These are phyloP conservation scores for Petrocephalus schoutedeni DNA, from an alignment of 2,797 vertebrate genomes.

Conservation along the genomic window DNA sequence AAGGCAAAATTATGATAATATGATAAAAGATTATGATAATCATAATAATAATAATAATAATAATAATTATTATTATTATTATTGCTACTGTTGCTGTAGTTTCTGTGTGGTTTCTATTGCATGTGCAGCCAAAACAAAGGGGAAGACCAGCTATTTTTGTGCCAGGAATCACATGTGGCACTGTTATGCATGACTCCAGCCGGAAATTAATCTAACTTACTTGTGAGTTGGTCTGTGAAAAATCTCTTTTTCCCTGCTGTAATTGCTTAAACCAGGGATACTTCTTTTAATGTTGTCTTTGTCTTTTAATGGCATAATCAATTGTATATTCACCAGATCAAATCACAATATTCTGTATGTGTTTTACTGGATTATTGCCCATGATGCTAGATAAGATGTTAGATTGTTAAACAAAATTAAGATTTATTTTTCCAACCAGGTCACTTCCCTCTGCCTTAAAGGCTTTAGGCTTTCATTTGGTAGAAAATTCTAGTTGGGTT, in stretches of 20 bases:
- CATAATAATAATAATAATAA: neutral
- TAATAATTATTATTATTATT: neutral
- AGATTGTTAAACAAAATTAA: neutral
- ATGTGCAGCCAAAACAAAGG: neutral
- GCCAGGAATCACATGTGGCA: neutral
- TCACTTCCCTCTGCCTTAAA: neutral
- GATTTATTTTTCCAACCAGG: neutral
- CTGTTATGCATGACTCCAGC: neutral
- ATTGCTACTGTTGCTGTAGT: neutral
- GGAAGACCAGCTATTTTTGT: neutral
- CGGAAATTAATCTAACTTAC: neutral
- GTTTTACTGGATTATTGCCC: neutral
- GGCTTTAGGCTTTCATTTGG: neutral
- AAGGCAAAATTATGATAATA: too few relatives aligned
- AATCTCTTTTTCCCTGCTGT: neutral
- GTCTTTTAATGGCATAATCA: neutral
- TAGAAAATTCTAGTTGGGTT: neutral
- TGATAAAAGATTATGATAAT: neutral
- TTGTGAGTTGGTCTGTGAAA: neutral
- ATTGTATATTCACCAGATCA: neutral
- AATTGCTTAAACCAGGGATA: neutral
- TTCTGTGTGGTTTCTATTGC: neutral
- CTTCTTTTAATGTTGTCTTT: neutral
- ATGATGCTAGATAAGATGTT: neutral
- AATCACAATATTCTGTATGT: neutral